Evolutionary conservation across 2,113 vertebrate genomes (phyloP).

Genomic region (Calidris pygmaea): DNA sequence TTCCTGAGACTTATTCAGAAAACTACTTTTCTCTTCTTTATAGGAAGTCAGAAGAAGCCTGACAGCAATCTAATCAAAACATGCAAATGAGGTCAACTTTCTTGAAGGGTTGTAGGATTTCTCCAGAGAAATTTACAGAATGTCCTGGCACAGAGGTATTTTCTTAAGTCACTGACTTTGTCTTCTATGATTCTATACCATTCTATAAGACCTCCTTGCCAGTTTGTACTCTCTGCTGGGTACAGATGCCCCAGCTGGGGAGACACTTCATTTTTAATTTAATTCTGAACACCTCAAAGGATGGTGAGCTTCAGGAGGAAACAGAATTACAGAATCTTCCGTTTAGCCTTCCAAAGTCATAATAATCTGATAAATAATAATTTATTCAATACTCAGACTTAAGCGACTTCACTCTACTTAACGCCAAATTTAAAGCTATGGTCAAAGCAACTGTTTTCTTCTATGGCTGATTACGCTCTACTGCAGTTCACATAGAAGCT

Average conservation of each 20-base stretch:
- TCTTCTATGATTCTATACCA: neutral
- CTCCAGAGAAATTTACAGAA: conserved; percentile 73
- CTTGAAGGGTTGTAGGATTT: conserved; percentile 71
- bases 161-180: conserved; percentile 31
- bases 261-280: conserved; percentile 46
- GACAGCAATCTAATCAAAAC: conserved; percentile 77
- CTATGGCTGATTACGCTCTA: neutral
- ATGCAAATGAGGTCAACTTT: conserved; percentile 79
- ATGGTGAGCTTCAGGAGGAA: neutral
- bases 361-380: neutral
- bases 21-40: neutral
- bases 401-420: neutral
- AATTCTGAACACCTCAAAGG: conserved; percentile 44
- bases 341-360: neutral
- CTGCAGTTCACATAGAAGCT: neutral
- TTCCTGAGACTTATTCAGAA: neutral
- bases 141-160: conserved; percentile 51
- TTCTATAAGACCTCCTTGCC: neutral
- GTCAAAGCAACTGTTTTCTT: neutral
- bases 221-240: conserved; percentile 12
- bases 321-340: neutral
- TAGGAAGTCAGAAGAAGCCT: conserved; percentile 46
- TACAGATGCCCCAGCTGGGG: neutral
- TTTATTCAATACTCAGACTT: neutral
- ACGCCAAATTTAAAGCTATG: neutral